These are phyloP conservation scores for Actinia equina DNA, from an alignment of 64 coral and sea anemone species.

Conservation along the genomic window DNA sequence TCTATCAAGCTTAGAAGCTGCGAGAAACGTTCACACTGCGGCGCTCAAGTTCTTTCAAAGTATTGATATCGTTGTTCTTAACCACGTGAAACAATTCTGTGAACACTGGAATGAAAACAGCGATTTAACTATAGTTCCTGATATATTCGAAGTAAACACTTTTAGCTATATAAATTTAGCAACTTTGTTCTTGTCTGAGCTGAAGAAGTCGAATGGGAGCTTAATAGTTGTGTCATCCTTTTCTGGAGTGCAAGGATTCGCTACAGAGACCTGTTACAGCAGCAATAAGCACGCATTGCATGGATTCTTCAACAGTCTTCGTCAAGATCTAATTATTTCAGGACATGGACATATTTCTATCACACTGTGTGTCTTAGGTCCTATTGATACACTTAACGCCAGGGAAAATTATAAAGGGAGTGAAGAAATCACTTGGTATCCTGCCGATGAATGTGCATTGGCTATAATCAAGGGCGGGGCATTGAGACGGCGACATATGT, in stretches of 20 bases:
- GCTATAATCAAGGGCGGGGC: constrained; percentile 49
- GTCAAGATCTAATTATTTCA: constrained; percentile 59
- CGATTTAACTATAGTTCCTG: constrained; percentile 48
- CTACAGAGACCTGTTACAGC: constrained; percentile 45
- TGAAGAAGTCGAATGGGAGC: constrained; percentile 52
- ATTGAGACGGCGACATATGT: constrained; percentile 46
- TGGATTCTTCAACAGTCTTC: constrained; percentile 64
- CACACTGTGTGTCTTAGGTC: constrained; percentile 63
- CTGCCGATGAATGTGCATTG: constrained; percentile 54
- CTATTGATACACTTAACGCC: constrained; percentile 54
- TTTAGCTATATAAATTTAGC: constrained; percentile 85
- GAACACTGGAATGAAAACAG: constrained; percentile 48
- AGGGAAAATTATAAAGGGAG: not conserved
- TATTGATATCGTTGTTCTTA: constrained; percentile 54
- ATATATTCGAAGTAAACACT: constrained; percentile 62
- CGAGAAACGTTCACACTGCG: not conserved
- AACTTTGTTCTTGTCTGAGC: constrained; percentile 53
- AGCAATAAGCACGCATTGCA: constrained; percentile 73
- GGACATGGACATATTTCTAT: constrained; percentile 35
- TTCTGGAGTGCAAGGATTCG: constrained; percentile 17
- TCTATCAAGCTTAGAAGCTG: constrained; percentile 71
- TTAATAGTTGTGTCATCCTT: constrained; percentile 68
- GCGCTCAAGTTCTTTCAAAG: not conserved
- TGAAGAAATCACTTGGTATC: constrained; percentile 34
- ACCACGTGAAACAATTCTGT: constrained; percentile 31